These are phyloP conservation scores for Patella depressa DNA, from an alignment of 2,888 invertebrate genomes.

Conservation along the genomic window DNA sequence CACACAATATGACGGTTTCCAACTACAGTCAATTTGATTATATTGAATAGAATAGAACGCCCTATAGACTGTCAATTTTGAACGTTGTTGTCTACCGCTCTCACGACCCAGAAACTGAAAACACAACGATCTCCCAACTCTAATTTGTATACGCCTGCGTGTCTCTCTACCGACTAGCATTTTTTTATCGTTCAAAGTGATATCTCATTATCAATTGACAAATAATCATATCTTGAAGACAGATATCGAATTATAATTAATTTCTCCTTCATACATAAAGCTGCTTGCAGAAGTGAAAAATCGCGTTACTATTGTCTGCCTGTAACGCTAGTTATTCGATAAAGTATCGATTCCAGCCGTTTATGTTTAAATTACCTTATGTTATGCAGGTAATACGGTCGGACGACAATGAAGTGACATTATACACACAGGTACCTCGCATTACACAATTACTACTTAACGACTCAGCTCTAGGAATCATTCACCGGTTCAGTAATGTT, in stretches of 20 bases:
- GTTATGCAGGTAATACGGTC: conserved; percentile 1
- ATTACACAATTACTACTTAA: no score
- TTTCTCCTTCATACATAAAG: neutral
- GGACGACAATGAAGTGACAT: no score
- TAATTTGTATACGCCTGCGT: no score
- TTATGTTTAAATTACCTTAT: conserved; percentile 6
- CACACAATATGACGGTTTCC: neutral
- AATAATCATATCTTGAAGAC: conserved; percentile 9
- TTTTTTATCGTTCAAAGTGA: neutral
- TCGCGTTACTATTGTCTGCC: neutral
- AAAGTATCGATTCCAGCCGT: neutral
- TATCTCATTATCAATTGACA: conserved; percentile 11
- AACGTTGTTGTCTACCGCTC: neutral
- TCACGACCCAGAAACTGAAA: conserved; percentile 9
- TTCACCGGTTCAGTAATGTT: no score
- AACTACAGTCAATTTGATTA: neutral
- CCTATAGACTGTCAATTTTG: no score
- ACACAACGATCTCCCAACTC: neutral
- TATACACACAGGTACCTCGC: no score
- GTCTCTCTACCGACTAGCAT: no score
- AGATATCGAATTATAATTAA: conserved; percentile 9
- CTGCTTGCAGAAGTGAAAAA: conserved; percentile 6
- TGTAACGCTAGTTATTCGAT: neutral
- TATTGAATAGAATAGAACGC: no score
- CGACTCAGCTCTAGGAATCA: no score